A percentile compares a stretch with the other conserved stretches of the same genome.
Conservation (phyloP, 2,797 vertebrate species). For the Sebastes jordani region DNA sequence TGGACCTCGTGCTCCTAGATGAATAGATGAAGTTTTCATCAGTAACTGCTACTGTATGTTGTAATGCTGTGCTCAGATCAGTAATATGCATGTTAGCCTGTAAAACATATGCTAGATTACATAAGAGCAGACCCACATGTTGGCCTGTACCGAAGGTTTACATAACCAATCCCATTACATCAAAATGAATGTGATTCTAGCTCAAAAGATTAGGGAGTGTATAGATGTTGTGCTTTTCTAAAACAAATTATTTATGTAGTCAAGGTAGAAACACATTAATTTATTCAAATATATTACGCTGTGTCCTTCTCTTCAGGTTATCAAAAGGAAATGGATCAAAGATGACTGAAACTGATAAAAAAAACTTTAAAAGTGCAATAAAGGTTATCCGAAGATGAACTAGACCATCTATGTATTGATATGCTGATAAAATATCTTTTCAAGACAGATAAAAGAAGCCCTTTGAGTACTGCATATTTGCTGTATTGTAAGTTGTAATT, state of each 20-base stretch:
- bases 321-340: neutral
- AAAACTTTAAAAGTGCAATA: neutral
- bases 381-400: neutral
- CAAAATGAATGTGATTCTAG: neutral
- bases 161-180: neutral
- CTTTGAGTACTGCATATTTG: neutral
- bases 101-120: neutral
- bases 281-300: neutral
- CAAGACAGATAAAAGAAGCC: neutral
- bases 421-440: neutral
- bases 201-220: neutral
- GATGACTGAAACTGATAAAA: neutral
- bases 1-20: no score
- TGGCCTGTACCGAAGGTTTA: neutral
- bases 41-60: neutral
- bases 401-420: neutral
- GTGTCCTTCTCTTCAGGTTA: neutral
- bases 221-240: neutral
- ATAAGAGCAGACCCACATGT: neutral
- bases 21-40: neutral
- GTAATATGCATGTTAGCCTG: neutral
- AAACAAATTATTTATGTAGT: neutral
- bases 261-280: neutral
- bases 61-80: neutral
- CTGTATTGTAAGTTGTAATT: neutral